Evolutionary conservation across 2,888 invertebrate genomes (phyloP).

Genomic region (Halocaridina rubra): DNA sequence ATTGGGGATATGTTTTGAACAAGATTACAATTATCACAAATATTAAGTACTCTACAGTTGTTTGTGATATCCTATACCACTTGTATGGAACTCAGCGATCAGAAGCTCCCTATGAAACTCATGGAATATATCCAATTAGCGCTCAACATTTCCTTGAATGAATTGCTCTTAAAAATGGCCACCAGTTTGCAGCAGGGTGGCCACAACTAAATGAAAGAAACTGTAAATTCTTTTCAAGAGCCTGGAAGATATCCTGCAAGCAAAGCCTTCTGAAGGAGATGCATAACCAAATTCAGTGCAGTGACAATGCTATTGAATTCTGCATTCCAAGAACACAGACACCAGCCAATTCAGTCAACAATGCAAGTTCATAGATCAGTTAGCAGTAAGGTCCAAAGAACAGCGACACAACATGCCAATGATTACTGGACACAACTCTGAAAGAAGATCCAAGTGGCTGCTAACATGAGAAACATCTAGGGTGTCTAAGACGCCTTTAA

Average conservation of each 20-base stretch:
- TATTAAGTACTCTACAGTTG: too few relatives aligned
- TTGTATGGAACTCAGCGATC: too few relatives aligned
- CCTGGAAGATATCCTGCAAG: background rate
- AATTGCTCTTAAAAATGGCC: too few relatives aligned
- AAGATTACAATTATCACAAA: too few relatives aligned
- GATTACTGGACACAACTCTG: slow-evolving; percentile 9
- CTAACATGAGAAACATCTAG: background rate
- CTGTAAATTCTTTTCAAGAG: background rate
- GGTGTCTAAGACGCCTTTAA: slow-evolving; percentile 10
- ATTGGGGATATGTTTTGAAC: too few relatives aligned
- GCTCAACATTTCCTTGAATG: too few relatives aligned
- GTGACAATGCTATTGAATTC: background rate
- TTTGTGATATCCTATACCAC: too few relatives aligned
- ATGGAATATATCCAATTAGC: too few relatives aligned
- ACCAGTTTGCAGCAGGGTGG: too few relatives aligned
- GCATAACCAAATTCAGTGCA: background rate
- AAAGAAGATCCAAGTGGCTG: background rate
- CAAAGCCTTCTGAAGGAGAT: background rate
- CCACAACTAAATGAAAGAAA: too few relatives aligned
- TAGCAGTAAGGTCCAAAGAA: background rate
- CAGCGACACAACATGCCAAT: slow-evolving; percentile 5
- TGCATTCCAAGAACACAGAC: background rate
- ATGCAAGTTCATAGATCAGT: background rate
- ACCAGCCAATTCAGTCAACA: background rate
- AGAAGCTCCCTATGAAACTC: too few relatives aligned